Evolutionary conservation across 2,888 invertebrate genomes (phyloP).

Genomic region (Lepidochitona cinerea): DNA sequence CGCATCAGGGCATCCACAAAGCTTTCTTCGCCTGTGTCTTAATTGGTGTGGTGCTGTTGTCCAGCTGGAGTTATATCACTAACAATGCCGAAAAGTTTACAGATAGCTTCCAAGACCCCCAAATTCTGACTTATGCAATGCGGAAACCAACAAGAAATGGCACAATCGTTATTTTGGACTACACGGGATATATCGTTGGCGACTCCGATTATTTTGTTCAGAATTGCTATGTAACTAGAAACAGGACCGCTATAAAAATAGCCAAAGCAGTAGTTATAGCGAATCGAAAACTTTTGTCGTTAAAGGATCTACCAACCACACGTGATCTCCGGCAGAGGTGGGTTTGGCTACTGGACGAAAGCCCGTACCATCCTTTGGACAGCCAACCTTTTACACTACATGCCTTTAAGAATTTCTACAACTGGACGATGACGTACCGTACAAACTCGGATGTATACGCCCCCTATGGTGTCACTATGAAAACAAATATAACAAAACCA

Average conservation of each 20-base stretch:
- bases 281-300: neutral
- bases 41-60: too few species aligned
- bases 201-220: too few species aligned
- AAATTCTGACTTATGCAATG: too few species aligned
- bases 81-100: too few species aligned
- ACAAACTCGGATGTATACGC: neutral
- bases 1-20: too few species aligned
- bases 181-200: neutral
- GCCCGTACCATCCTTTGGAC: neutral
- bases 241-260: neutral
- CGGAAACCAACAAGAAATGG: neutral
- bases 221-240: neutral
- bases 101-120: too few species aligned
- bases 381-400: neutral
- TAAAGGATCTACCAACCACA: neutral
- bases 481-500: neutral
- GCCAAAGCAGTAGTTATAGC: neutral
- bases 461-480: neutral
- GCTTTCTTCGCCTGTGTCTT: too few species aligned
- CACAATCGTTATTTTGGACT: neutral
- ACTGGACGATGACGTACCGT: slow-evolving; percentile 7
- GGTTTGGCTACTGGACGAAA: slow-evolving; percentile 5
- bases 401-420: neutral
- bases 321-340: neutral
- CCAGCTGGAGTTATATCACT: too few species aligned